These are phyloP conservation scores for Rhingia campestris DNA, from an alignment of 2,888 invertebrate species.

Conservation along the genomic window DNA sequence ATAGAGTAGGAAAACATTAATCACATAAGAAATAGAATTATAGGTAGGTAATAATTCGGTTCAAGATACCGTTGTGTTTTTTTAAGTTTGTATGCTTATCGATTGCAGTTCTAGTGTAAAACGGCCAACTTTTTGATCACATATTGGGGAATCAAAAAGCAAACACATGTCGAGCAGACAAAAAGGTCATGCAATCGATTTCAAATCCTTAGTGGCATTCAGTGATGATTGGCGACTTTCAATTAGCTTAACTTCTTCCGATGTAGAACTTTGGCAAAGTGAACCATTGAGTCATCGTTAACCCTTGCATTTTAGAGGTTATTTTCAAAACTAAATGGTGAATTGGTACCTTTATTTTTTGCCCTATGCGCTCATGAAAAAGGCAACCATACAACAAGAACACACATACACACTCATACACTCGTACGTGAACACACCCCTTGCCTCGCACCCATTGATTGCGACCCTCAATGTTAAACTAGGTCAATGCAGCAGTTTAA, in stretches of 20 bases:
- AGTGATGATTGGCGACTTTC: neutral
- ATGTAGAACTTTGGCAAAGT: neutral
- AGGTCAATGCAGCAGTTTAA: slow-evolving; percentile 80
- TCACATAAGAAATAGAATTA: too few relatives aligned
- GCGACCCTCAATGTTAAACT: slow-evolving; percentile 78
- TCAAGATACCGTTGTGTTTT: too few relatives aligned
- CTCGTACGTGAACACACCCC: neutral
- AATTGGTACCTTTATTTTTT: neutral
- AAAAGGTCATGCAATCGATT: too few relatives aligned
- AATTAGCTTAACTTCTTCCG: neutral
- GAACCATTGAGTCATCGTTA: neutral
- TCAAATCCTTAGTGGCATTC: too few relatives aligned
- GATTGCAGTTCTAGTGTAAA: too few relatives aligned
- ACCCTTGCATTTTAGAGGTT: neutral
- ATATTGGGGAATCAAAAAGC: too few relatives aligned
- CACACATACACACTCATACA: neutral
- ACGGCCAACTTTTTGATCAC: too few relatives aligned
- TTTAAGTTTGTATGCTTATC: too few relatives aligned
- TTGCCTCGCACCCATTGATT: slow-evolving; percentile 37
- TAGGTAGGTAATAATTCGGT: too few relatives aligned
- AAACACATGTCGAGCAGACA: too few relatives aligned
- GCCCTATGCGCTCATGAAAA: neutral
- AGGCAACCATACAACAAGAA: neutral
- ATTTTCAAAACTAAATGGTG: neutral
- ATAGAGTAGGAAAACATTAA: too few relatives aligned